These are phyloP conservation scores for Noctuana brunneofusca DNA, from an alignment of 2,888 invertebrate genomes.

Conservation along the genomic window DNA sequence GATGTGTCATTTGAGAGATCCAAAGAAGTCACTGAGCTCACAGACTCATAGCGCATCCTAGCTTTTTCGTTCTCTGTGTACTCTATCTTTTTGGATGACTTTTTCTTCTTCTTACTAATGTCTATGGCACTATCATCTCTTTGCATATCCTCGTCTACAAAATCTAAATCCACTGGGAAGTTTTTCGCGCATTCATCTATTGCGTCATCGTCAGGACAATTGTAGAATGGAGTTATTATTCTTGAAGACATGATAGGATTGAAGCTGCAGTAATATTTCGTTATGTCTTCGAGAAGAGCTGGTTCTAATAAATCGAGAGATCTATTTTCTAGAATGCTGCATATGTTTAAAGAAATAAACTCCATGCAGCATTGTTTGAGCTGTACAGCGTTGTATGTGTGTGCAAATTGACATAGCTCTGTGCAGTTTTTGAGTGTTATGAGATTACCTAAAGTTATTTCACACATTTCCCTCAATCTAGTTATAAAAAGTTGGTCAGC, in stretches of 20 bases:
- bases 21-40: conserved; percentile 69
- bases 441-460: conserved; percentile 84
- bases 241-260: conserved; percentile 84
- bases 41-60: conserved; percentile 68
- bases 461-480: conserved; percentile 88
- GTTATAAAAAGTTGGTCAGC: conserved; percentile 91
- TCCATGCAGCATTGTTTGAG: conserved; percentile 89
- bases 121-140: conserved; percentile 68
- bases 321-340: conserved; percentile 87
- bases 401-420: conserved; percentile 89
- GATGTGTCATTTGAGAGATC: conserved; percentile 66
- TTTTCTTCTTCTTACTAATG: conserved; percentile 69
- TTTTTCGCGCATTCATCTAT: conserved; percentile 68
- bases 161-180: conserved; percentile 72
- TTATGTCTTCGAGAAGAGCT: conserved; percentile 84
- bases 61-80: conserved; percentile 75
- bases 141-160: conserved; percentile 77
- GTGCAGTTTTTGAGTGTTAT: conserved; percentile 89
- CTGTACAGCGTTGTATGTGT: conserved; percentile 88
- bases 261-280: conserved; percentile 85
- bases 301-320: conserved; percentile 85
- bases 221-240: conserved; percentile 86
- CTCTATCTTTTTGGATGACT: conserved; percentile 68
- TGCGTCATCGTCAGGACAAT: conserved; percentile 83
- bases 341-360: conserved; percentile 89